Conservation (phyloP, 2,797 vertebrate species). For the Sebastes paucispinis region DNA sequence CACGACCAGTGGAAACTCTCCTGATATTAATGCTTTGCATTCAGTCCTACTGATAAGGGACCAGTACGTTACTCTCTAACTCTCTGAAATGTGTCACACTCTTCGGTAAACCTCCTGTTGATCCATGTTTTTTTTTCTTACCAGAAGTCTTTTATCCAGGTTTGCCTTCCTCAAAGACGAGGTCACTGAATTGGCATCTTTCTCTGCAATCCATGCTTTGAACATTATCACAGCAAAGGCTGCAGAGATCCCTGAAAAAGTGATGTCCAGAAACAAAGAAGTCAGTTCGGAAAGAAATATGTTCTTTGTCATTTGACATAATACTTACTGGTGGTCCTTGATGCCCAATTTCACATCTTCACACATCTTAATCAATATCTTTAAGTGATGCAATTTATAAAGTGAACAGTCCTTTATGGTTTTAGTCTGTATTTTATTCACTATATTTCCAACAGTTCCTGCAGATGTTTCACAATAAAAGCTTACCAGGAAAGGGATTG, state of each 20-base stretch:
- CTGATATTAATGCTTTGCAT: background rate
- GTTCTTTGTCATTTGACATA: background rate
- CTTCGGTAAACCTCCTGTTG: too few species aligned
- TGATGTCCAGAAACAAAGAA: background rate
- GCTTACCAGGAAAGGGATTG: too few species aligned
- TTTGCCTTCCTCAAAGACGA: constrained; percentile 92
- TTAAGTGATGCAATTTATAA: too few species aligned
- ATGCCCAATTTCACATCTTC: background rate
- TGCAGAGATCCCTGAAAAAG: constrained; percentile 86
- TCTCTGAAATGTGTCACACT: background rate
- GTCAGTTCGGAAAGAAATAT: background rate
- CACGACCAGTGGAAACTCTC: background rate
- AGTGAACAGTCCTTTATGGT: too few species aligned
- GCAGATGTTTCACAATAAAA: too few species aligned
- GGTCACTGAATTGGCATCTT: constrained; percentile 91
- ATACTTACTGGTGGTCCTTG: background rate
- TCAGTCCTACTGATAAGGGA: too few species aligned
- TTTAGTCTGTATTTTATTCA: too few species aligned
- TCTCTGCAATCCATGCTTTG: constrained; percentile 94
- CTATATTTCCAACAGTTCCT: too few species aligned
- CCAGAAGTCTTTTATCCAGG: constrained; percentile 91
- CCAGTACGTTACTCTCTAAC: background rate
- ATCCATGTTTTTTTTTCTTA: constrained; percentile 66
- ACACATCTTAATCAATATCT: background rate
- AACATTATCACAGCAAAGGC: constrained; percentile 94